A percentile compares a stretch with the other conserved stretches of the same genome.
Evolutionary conservation across 2,888 invertebrate genomes (phyloP).

Genomic region (Lasioglossum vierecki): DNA sequence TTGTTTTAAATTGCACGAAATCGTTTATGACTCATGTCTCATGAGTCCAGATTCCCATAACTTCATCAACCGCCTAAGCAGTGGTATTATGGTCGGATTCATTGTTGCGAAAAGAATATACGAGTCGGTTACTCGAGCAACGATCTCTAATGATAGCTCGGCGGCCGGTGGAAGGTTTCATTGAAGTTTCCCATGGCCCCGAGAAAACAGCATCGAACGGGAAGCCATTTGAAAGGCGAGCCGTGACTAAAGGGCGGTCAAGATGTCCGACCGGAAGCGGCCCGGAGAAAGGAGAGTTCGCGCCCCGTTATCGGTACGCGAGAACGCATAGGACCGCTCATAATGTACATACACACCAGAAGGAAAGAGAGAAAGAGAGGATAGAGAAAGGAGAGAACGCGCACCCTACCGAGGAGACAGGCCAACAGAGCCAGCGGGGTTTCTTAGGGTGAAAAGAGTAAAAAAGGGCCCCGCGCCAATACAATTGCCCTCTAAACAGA

Average conservation of each 20-base stretch:
- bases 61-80: background rate
- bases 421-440: slow-evolving; percentile 79
- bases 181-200: slow-evolving; percentile 12
- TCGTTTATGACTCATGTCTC: no score
- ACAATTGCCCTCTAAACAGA: slow-evolving; percentile 81
- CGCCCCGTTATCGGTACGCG: slow-evolving; percentile 53
- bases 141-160: slow-evolving; percentile 7
- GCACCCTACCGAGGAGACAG: slow-evolving; percentile 73
- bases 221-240: slow-evolving; percentile 26
- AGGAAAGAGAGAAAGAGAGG: background rate
- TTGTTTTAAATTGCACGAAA: no score
- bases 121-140: slow-evolving; percentile 5
- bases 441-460: slow-evolving; percentile 75
- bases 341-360: slow-evolving; percentile 44
- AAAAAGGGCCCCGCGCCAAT: slow-evolving; percentile 73
- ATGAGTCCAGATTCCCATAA: background rate
- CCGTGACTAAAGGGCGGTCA: slow-evolving; percentile 44
- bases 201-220: slow-evolving; percentile 21
- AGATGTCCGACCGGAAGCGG: slow-evolving; percentile 36
- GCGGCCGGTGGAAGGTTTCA: background rate
- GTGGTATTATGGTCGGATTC: background rate
- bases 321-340: slow-evolving; percentile 37
- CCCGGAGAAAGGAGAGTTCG: slow-evolving; percentile 23
- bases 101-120: background rate
- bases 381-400: slow-evolving; percentile 52